Conservation (phyloP, 2,113 vertebrate genomes). For the Callionymus lyra region DNA sequence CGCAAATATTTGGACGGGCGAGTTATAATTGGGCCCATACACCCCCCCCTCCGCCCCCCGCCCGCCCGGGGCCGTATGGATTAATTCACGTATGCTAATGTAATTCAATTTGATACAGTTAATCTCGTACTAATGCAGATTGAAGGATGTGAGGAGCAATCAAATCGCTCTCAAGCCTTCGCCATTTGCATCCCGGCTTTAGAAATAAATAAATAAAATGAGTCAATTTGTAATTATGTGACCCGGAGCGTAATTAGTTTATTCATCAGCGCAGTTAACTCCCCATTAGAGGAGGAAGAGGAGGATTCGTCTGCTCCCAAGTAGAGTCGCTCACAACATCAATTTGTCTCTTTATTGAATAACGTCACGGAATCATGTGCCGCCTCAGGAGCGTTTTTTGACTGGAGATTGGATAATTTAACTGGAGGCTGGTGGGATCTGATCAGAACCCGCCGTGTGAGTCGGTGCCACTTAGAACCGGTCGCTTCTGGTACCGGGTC, state of each 20-base stretch:
- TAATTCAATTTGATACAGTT: conserved; percentile 73
- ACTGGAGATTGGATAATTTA: conserved; percentile 48
- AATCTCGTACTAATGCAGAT: conserved; percentile 73
- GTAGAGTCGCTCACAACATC: conserved; percentile 53
- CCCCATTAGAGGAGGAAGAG: conserved; percentile 49
- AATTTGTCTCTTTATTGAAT: conserved; percentile 67
- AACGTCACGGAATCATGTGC: conserved; percentile 59
- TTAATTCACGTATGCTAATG: conserved; percentile 76
- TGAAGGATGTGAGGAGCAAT: conserved; percentile 70
- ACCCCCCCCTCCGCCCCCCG: too few relatives aligned
- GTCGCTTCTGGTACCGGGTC: too few relatives aligned
- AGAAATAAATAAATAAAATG: conserved; percentile 57
- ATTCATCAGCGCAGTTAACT: conserved; percentile 69
- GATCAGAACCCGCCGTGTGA: conserved; percentile 37
- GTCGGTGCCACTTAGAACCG: conserved; percentile 25
- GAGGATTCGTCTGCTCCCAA: conserved; percentile 55
- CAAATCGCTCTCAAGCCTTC: conserved; percentile 70
- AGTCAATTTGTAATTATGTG: conserved; percentile 75
- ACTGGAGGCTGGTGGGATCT: conserved; percentile 27
- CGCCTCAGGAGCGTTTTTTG: conserved; percentile 30
- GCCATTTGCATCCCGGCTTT: conserved; percentile 65
- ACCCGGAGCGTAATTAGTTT: conserved; percentile 72
- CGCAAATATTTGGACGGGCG: conserved; percentile 44
- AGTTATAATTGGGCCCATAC: conserved; percentile 61
- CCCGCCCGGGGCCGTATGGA: conserved; percentile 54